Evolutionary conservation across 2,888 invertebrate species (phyloP), one percentile per base, ranked within the genome.

Genomic region (Mimas tiliae): DNA sequence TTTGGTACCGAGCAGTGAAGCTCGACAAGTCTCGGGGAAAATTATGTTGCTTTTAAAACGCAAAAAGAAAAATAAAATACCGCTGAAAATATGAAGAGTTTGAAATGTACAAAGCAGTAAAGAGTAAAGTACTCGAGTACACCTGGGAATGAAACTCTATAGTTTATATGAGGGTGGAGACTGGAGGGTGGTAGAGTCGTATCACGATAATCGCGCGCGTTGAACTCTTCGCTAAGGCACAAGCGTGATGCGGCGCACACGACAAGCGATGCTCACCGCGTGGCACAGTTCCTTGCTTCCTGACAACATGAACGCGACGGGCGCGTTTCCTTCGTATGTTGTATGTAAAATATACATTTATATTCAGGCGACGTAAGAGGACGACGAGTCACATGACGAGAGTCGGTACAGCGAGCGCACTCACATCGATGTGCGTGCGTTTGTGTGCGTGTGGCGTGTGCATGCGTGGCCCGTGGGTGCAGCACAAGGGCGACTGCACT

Each of bases 351-450:
- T 16, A 19, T 12, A 19, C 16, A 58, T 58, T 58, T 16, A 42
- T 58, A 58, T 58, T 58, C 42, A 12, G 19, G 58, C 19, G 58
- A 38, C 38, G 38, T 19, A 6, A 38, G 55, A 19, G 55, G 19
- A 38, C 38, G 42, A 19, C 58, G 58, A 42, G 58, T 58, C 58
- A 58, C 58, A 42, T 58, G 38, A 58, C 58, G 16, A 9, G 14
- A 27, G 38, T 11, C 19, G 38, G 16, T 16, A 38, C 58, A 19
- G 9, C 55, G 53, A 12, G 14, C 14, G 33, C 50, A 48, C 48
- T 8, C 50, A 9, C 19, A 50, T 19, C 2, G 16, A 8, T 1
- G 16, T 19, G 19, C 9, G 3, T 2, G 19, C 9, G 19, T 50
- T 19, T 19, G 50, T 50, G 19, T 9, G 8, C 50, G 50, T 50